Evolutionary conservation across 2,113 vertebrate species (phyloP), one percentile per base, ranked within the genome.

Genomic region (Microtus ochrogaster): DNA sequence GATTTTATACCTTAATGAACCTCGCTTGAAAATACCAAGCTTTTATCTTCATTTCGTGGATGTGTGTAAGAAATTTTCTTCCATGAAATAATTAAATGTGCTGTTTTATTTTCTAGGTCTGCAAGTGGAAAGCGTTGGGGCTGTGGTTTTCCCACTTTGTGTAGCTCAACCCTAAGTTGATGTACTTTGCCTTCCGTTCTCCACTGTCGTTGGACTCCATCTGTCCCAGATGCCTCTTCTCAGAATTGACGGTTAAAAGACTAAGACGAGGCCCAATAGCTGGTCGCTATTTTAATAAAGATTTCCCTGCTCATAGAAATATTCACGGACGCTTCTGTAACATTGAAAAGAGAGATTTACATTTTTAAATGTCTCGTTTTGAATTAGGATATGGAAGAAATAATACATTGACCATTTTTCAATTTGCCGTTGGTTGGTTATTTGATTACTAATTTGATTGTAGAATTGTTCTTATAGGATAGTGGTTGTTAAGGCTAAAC

Each of bases 361-460:
- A 99, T 99, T 98, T 98, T 98, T 98, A 98, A 98, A 98, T 95
- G 84, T 98, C 93, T 94, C 97, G 92, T 98, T 99, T 98, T 98
- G 97, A 98, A 98, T 98, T 96, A 97, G 97, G 97, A 86, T 96
- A 96, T 83, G 97, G 97, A 98, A 98, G 98, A 98, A 98, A 97
- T 97, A 96, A 98, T 97, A 89, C 76, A 92, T 99, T 98, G 99
- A 99, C 98, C 97, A 98, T 98, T 98, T 97, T 98, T 98, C 98
- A 97, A 98, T 98, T 99, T 98, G 98, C 98, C 97, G 98, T 99
- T 99, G 98, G 98, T 99, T 99, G 98, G 98, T 99, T 98, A 99
- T 99, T 99, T 99, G 99, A 99, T 99, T 99, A 97, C 99, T 99
- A 94, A 99, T 99, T 99, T 99, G 99, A 98, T 98, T 99, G 99